These are phyloP conservation scores for Lampropteryx suffumata DNA, from an alignment of 2,888 invertebrate genomes.

Conservation along the genomic window DNA sequence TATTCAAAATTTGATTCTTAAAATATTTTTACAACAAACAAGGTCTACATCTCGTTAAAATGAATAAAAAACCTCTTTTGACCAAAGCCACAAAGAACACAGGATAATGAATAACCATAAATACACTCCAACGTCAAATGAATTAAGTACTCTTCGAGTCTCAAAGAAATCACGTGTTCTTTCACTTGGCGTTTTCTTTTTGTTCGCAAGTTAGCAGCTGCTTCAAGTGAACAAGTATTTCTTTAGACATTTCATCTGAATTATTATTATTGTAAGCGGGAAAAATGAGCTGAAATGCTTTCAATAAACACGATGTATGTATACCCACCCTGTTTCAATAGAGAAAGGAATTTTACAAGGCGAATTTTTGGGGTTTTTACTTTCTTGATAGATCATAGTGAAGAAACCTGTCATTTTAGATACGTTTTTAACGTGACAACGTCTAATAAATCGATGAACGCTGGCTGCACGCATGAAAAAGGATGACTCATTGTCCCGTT, in stretches of 20 bases:
- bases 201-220: slow-evolving; percentile 7
- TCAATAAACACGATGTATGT: neutral
- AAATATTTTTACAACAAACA: too few relatives aligned
- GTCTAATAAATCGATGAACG: too few relatives aligned
- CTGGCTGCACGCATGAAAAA: too few relatives aligned
- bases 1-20: too few relatives aligned
- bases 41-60: neutral
- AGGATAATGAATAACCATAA: slow-evolving; percentile 11
- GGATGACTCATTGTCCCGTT: too few relatives aligned
- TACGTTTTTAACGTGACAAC: too few relatives aligned
- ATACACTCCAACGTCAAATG: slow-evolving; percentile 2
- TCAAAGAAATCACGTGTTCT: slow-evolving; percentile 16
- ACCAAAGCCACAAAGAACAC: slow-evolving; percentile 2
- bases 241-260: slow-evolving; percentile 8
- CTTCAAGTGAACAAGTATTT: neutral
- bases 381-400: too few relatives aligned
- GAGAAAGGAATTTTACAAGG: too few relatives aligned
- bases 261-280: slow-evolving; percentile 13
- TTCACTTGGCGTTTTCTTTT: slow-evolving; percentile 1
- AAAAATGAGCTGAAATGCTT: slow-evolving; percentile 6
- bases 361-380: too few relatives aligned
- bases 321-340: too few relatives aligned
- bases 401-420: too few relatives aligned
- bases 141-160: slow-evolving; percentile 10
- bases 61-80: neutral